Evolutionary conservation across 1,140 invertebrate species (phyloP).

Genomic region (Drosophila subpulchrella): DNA sequence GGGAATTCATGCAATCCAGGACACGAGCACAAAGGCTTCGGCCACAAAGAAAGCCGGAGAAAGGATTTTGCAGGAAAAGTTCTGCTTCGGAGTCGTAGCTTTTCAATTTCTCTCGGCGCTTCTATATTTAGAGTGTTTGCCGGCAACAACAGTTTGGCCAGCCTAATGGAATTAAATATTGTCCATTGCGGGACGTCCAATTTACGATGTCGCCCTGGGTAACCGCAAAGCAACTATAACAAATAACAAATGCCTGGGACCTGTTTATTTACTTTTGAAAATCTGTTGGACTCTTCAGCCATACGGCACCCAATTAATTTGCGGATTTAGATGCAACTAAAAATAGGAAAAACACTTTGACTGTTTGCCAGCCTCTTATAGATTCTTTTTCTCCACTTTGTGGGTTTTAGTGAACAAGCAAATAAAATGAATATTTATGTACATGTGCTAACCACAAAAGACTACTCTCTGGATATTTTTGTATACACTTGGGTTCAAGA

Average conservation of each 20-base stretch:
- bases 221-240: constrained; percentile 39
- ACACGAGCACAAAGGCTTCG: constrained; percentile 22
- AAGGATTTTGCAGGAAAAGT: constrained; percentile 34
- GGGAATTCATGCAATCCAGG: constrained; percentile 29
- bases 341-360: constrained; percentile 27
- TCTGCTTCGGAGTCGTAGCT: constrained; percentile 23
- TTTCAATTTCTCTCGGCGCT: constrained; percentile 32
- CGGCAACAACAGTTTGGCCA: constrained; percentile 47
- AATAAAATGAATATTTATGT: constrained; percentile 38
- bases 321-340: constrained; percentile 26
- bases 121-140: constrained; percentile 55
- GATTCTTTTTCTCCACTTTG: constrained; percentile 38
- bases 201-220: constrained; percentile 49
- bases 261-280: constrained; percentile 58
- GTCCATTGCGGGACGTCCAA: constrained; percentile 53
- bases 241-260: constrained; percentile 26
- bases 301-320: constrained; percentile 36
- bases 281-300: constrained; percentile 27
- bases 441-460: constrained; percentile 16
- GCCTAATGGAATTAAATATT: constrained; percentile 72
- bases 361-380: constrained; percentile 16
- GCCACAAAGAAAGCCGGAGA: constrained; percentile 25
- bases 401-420: constrained; percentile 12
- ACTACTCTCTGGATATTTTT: background rate
- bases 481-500: constrained; percentile 3